Evolutionary conservation across 2,797 vertebrate genomes (phyloP).

Genomic region (Potorous gilbertii): DNA sequence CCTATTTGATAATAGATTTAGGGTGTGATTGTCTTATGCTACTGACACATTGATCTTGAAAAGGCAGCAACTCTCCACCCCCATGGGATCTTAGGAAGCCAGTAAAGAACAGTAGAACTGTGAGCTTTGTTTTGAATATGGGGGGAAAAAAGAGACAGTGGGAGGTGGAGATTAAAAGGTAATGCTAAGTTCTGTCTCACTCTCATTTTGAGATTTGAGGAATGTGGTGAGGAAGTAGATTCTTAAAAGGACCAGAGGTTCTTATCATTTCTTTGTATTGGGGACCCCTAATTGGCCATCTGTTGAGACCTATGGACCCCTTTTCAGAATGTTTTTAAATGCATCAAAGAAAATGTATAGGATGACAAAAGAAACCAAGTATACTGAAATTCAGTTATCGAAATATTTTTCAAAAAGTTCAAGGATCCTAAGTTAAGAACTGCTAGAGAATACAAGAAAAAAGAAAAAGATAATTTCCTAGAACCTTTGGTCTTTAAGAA

Average conservation of each 20-base stretch:
- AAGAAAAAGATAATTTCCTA: neutral
- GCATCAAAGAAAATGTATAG: neutral
- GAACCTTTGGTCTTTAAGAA: neutral
- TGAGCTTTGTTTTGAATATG: neutral
- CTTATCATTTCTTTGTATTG: neutral
- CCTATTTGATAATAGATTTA: neutral
- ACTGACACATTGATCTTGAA: neutral
- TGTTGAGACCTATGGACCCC: neutral
- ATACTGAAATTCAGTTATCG: neutral
- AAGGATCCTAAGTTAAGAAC: neutral
- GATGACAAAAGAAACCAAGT: neutral
- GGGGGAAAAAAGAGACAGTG: neutral
- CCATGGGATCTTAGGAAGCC: neutral
- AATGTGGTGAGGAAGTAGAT: neutral
- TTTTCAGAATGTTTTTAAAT: neutral
- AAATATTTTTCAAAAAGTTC: neutral
- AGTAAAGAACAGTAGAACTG: neutral
- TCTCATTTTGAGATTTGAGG: neutral
- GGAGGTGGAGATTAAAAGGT: neutral
- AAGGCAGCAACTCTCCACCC: neutral
- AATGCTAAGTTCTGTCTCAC: neutral
- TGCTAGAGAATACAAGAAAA: neutral
- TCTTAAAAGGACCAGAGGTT: neutral
- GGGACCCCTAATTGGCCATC: neutral
- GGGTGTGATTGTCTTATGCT: neutral